Base-by-base conservation (phyloP, 1,140 invertebrate genomes). In the Diachasmimorpha longicaudata region DNA sequence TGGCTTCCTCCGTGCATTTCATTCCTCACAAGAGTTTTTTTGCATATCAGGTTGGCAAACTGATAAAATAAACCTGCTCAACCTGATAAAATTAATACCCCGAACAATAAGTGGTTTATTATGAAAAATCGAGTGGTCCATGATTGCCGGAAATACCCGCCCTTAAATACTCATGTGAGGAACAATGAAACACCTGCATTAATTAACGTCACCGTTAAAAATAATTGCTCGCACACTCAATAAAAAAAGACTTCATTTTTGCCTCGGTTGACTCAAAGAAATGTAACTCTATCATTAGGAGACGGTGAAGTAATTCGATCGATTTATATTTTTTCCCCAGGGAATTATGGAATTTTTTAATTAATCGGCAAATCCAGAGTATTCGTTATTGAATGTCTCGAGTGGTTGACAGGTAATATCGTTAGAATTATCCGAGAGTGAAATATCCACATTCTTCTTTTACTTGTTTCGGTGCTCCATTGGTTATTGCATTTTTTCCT, bases 71-170 rank as follows among this genome's bases (percentile, higher is more conserved):
- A n/a, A n/a, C n/a, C n/a, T n/a, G n/a, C n/a, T n/a, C n/a, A n/a
- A n/a, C n/a, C n/a, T n/a, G 11, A 58, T 58, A 4, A 58, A 16
- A 3, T 58, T 5, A 21, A 9, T 4, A 4, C 9, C 21, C 16
- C n/a, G 9, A 16, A 58, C 9, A 21, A 21, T 58, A 21, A 58
- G 6, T 58, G 16, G 52, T 21, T 42, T 42, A 67, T 48, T 70
- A 75, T 71, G 73, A 46, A 70, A 72, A 76, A 72, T 77, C 78
- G 77, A 81, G 80, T 81, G 80, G 80, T 81, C 80, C 79, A 81
- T 42, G 48, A 52, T 3, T n/a, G n/a, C 14, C 48, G 77, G 23
- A 63, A 63, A 25, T 63, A 74, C 63, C 68, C 69, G 31, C 55
- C 39, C 48, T 74, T 76, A 42, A 52, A 6, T 63, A 25, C 25